Evolutionary conservation across 2,113 vertebrate species (phyloP).

Genomic region (Eulemur macaco): DNA sequence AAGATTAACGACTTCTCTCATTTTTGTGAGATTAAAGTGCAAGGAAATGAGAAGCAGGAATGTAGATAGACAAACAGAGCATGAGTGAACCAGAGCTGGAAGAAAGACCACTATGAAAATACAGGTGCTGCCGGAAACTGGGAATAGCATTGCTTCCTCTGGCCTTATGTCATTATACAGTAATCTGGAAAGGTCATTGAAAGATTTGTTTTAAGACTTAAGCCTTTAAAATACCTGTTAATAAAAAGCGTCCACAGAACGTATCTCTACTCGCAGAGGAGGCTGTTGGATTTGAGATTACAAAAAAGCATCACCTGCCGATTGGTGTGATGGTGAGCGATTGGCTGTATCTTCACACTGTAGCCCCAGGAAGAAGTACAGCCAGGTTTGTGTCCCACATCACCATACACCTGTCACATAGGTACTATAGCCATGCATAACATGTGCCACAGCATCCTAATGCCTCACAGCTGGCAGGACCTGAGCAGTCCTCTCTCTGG

Average conservation of each 20-base stretch:
- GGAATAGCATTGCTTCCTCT: neutral
- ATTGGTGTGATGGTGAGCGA: neutral
- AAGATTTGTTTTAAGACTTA: neutral
- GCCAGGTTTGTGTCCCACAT: neutral
- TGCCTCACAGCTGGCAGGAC: neutral
- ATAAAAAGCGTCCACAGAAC: neutral
- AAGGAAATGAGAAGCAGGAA: neutral
- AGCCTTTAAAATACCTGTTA: neutral
- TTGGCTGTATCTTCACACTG: neutral
- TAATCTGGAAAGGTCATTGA: neutral
- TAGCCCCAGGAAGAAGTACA: neutral
- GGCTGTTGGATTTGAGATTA: neutral
- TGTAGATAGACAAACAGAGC: fast-evolving
- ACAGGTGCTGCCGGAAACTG: neutral
- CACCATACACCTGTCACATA: fast-evolving
- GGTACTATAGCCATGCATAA: fast-evolving
- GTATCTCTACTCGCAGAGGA: neutral
- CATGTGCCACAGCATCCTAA: fast-evolving
- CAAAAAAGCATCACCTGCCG: neutral
- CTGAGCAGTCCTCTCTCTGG: neutral
- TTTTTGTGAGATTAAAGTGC: neutral
- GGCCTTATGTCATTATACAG: neutral
- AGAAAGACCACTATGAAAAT: neutral
- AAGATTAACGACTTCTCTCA: neutral
- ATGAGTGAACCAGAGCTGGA: neutral